Base-by-base conservation (phyloP, 2,888 invertebrate species). In the Caenorhabditis panamensis region DNA sequence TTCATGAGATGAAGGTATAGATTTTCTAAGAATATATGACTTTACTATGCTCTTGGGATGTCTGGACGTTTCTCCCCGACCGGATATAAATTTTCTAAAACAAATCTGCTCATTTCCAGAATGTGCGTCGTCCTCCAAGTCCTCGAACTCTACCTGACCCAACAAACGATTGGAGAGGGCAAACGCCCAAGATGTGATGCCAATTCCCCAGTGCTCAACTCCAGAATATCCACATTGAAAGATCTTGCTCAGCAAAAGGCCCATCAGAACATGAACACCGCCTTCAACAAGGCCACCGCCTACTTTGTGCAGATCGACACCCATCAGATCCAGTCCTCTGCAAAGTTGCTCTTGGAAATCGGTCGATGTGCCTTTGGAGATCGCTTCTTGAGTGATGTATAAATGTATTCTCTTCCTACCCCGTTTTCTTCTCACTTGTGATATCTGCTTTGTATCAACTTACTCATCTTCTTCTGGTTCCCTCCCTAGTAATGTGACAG, bases 141-240 rank as follows among this genome's bases (percentile, higher is more conserved):
- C 9, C 31, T 88, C 18, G 83, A 86, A 69, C 66, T 87, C 51
- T 89, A 85, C 61, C 59, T 88, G 20, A 80, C 73, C 2, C 89
- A 89, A 54, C 89, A 89, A 73, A 67, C 79, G 9, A 24, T 83
- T 41, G 82, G 84, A 41, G 85, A 85, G 5, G 85, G 85, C 36
- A 78, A 73, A 49, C 47, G 73, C 41, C 85, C 85, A 6, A 56
- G 85, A 62, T 71, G 77, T 36, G 71, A 67, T 6, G 76, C 76
- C 1, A 79, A 76, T 58, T 73, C 82, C 54, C 87, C 86, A n/a
- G 88, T 89, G 13, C 71, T 86, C 24, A 88, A 88, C 59, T 82
- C 80, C n/a, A 71, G 87, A 47, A 84, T 88, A 11, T 56, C 69
- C 26, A 85, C 89, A 13, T 58, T 89, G 37, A 84, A 84, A 62